Evolutionary conservation across 2,113 vertebrate species (phyloP).

Genomic region (Centropristis striata): DNA sequence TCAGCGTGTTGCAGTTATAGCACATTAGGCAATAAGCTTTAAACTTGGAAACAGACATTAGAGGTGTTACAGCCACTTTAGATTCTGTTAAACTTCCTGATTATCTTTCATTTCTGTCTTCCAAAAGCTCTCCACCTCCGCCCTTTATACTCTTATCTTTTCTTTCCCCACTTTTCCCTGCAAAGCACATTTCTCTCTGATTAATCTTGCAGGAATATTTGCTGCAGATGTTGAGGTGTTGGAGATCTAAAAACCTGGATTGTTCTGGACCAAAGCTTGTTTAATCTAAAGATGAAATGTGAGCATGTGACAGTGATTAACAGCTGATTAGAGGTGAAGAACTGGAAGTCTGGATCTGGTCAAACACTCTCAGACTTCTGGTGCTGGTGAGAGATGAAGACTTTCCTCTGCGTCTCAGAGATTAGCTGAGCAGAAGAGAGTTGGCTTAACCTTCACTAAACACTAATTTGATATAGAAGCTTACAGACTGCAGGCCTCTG

Average conservation of each 20-base stretch:
- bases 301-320: conserved; percentile 10
- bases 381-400: conserved; percentile 46
- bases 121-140: not conserved
- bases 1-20: conserved; percentile 31
- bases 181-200: not conserved
- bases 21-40: conserved; percentile 14
- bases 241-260: not conserved
- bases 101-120: not conserved
- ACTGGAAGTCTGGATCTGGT: conserved; percentile 29
- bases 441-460: conserved; percentile 59
- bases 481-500: conserved; percentile 40
- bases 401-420: conserved; percentile 52
- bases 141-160: not conserved
- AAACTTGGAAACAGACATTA: conserved; percentile 8
- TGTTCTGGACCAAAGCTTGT: not conserved
- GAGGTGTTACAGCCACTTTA: not conserved
- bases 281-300: not conserved
- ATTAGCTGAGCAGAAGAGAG: conserved; percentile 50
- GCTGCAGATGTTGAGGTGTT: not conserved
- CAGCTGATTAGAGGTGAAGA: conserved; percentile 19
- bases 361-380: conserved; percentile 34
- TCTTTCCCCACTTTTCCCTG: not conserved
- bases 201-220: not conserved
- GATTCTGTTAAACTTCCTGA: not conserved
- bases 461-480: conserved; percentile 53